phyloP scores from a whole-genome alignment of 2,797 vertebrate genomes.

The Pangasius sanitwongsei region DNA sequence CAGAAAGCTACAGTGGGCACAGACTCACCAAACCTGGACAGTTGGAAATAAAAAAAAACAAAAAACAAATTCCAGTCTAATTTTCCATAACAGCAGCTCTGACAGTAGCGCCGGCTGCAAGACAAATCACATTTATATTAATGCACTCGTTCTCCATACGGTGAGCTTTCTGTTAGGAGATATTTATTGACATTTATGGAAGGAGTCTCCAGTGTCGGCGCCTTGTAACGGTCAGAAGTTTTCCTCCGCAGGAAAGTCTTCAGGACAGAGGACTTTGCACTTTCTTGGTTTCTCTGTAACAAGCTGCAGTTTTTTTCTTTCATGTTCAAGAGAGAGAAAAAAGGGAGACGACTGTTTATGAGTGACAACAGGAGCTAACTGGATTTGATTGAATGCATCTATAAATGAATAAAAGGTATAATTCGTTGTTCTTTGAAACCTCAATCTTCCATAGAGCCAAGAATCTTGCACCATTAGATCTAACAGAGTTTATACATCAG shows the following conservation, averaged over 20 bases:
- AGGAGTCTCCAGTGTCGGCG: neutral
- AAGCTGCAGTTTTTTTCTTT: neutral
- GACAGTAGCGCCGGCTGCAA: too few species aligned
- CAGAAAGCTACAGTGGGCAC: too few species aligned
- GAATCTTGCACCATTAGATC: neutral
- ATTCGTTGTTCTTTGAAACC: neutral
- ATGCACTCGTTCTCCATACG: neutral
- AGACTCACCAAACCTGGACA: too few species aligned
- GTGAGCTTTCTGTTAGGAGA: neutral
- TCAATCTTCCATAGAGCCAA: neutral
- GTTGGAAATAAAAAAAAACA: too few species aligned
- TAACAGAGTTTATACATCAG: neutral
- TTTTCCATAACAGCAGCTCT: too few species aligned
- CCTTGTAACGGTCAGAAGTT: neutral
- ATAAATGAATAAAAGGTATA: neutral
- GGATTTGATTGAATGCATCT: neutral
- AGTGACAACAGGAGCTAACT: neutral
- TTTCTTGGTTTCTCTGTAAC: neutral
- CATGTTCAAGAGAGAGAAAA: neutral
- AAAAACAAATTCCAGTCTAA: too few species aligned
- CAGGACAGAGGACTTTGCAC: neutral
- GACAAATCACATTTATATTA: neutral
- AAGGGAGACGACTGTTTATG: neutral
- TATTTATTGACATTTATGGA: neutral
- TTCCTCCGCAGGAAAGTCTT: neutral